phyloP scores from a whole-genome alignment of 2,888 invertebrate genomes.

The Campoplex capitator region DNA sequence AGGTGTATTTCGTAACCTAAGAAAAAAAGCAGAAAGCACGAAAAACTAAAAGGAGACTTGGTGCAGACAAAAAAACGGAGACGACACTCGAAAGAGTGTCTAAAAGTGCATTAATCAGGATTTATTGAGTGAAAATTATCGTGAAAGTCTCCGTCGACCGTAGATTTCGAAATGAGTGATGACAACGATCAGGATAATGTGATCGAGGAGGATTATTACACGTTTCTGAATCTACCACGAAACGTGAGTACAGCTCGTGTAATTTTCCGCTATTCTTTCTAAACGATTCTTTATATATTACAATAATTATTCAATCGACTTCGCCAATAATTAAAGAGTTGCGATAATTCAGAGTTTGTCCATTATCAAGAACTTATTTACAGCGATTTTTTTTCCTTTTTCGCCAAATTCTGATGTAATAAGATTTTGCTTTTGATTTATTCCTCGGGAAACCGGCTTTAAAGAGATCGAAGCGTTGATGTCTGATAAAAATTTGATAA shows the following conservation, averaged over 20 bases:
- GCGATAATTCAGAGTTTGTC: not conserved
- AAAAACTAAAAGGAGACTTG: constrained; percentile 69
- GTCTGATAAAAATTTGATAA: constrained; percentile 1
- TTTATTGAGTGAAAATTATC: constrained; percentile 40
- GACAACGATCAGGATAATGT: constrained; percentile 88
- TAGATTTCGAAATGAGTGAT: constrained; percentile 87
- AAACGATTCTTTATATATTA: not conserved
- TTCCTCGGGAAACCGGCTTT: constrained; percentile 7
- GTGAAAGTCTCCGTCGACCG: not conserved
- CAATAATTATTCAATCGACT: not conserved
- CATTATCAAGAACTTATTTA: not conserved
- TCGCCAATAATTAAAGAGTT: not conserved
- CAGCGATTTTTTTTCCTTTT: not conserved
- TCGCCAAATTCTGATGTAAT: constrained; percentile 1
- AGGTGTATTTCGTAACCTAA: constrained; percentile 77
- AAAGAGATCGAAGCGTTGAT: not conserved
- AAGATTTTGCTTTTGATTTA: not conserved
- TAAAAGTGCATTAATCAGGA: not conserved
- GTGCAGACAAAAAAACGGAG: constrained; percentile 39
- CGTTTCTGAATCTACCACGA: constrained; percentile 93
- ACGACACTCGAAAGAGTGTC: constrained; percentile 56
- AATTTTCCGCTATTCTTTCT: not conserved
- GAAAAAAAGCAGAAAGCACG: constrained; percentile 72
- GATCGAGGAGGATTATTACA: constrained; percentile 94
- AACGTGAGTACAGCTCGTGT: constrained; percentile 87